These are phyloP conservation scores for Macrostomum lignano DNA, from an alignment of 1,140 invertebrate species.

Conservation along the genomic window DNA sequence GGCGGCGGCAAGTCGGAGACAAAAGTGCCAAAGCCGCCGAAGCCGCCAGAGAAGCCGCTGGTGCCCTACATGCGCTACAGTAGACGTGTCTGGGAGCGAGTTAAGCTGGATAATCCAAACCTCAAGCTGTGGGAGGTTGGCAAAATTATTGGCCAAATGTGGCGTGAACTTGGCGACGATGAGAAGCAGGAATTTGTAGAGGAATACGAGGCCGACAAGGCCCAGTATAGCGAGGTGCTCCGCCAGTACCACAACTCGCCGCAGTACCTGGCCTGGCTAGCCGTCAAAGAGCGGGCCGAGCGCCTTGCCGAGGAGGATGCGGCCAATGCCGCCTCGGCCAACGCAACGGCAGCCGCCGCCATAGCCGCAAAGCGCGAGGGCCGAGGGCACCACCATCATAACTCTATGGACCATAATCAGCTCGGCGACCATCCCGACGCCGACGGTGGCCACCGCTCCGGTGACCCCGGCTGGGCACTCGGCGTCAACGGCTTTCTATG, in stretches of 20 bases:
- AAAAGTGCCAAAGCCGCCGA: conserved; percentile 46
- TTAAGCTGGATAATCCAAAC: conserved; percentile 75
- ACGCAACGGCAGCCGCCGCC: too few species aligned
- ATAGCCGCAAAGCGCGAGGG: too few species aligned
- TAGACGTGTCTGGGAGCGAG: conserved; percentile 68
- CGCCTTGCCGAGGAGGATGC: conserved; percentile 6
- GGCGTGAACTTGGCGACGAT: conserved; percentile 65
- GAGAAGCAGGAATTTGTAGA: conserved; percentile 81
- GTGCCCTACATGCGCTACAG: conserved; percentile 97
- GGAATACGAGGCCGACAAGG: conserved; percentile 84
- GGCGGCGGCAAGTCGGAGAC: conserved; percentile 18
- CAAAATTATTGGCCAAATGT: conserved; percentile 94
- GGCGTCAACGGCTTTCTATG: too few species aligned
- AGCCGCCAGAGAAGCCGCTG: conserved; percentile 79
- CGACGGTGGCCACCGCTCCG: too few species aligned
- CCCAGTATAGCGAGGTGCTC: conserved; percentile 66
- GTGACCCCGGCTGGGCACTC: too few species aligned
- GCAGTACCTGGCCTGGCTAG: conserved; percentile 66
- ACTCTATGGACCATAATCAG: too few species aligned
- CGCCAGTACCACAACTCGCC: conserved; percentile 88
- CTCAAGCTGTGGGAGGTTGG: too few species aligned
- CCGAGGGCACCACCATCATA: too few species aligned
- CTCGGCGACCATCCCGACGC: too few species aligned
- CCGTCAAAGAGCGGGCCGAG: too few species aligned
- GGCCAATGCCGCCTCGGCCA: too few species aligned